phyloP scores from a whole-genome alignment of 2,888 invertebrate species.

The Chaetogeoica ovagalla region DNA sequence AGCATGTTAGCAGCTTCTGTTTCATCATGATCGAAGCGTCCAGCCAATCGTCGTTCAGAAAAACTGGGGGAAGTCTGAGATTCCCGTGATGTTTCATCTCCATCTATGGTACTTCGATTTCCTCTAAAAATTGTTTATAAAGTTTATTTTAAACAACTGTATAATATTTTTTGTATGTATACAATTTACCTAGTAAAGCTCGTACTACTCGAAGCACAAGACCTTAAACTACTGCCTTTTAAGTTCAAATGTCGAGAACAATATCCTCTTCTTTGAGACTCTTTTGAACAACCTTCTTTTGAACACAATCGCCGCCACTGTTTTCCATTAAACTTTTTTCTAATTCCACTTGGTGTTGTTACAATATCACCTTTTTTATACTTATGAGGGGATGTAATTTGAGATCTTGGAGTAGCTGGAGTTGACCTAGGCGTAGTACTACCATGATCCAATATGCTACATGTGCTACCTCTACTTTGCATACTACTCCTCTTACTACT shows the following conservation, averaged over 20 bases:
- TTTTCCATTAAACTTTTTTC: constrained; percentile 99
- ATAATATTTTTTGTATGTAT: neutral
- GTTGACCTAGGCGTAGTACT: constrained; percentile 87
- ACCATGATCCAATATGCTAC: constrained; percentile 77
- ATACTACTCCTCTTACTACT: constrained; percentile 89
- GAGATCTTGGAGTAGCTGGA: constrained; percentile 89
- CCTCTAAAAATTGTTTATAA: constrained; percentile 56
- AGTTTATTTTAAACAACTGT: constrained; percentile 6
- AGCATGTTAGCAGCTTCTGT: constrained; percentile 96
- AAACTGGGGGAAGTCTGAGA: constrained; percentile 87
- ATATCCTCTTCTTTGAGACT: constrained; percentile 95
- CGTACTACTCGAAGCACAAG: constrained; percentile 52
- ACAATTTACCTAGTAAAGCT: constrained; percentile 29
- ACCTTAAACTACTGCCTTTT: constrained; percentile 65
- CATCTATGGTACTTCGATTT: constrained; percentile 65
- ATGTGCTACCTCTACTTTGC: constrained; percentile 89
- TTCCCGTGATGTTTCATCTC: constrained; percentile 88
- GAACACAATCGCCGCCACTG: constrained; percentile 98
- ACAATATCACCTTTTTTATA: constrained; percentile 98
- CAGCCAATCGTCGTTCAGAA: constrained; percentile 71
- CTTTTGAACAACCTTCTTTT: constrained; percentile 91
- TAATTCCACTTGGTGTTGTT: constrained; percentile 88
- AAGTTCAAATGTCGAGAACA: constrained; percentile 95
- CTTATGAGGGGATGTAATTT: constrained; percentile 91
- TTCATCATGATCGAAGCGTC: constrained; percentile 89